Percentiles rank a stretch among this genome's conserved stretches.
These are phyloP conservation scores for Ophion costatus DNA, from an alignment of 2,888 invertebrate genomes.

Conservation along the genomic window DNA sequence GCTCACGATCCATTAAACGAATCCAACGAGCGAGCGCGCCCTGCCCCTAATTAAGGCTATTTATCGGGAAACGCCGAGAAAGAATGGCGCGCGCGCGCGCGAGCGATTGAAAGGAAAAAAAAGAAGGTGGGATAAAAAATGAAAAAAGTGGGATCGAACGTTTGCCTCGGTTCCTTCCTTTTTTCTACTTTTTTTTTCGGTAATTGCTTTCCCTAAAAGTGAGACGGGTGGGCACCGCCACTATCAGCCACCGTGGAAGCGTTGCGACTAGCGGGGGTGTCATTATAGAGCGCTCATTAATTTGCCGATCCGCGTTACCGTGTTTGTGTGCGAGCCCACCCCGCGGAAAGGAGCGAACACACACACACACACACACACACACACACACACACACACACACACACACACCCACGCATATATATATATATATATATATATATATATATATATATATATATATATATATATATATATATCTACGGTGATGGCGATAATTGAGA, in stretches of 20 bases:
- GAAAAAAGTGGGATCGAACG: constrained; percentile 57
- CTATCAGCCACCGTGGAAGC: constrained; percentile 18
- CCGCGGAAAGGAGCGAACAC: too few species aligned
- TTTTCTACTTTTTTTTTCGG: constrained; percentile 47
- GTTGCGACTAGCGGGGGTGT: constrained; percentile 48
- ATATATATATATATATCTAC: not conserved
- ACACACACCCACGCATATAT: not conserved
- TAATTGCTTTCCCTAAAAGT: constrained; percentile 62
- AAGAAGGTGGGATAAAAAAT: constrained; percentile 56
- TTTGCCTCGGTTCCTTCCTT: constrained; percentile 17
- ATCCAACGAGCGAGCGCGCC: constrained; percentile 75
- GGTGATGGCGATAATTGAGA: constrained; percentile 55
- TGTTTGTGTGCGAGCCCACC: not conserved
- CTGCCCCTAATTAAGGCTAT: constrained; percentile 80
- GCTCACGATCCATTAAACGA: constrained; percentile 80
- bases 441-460: too few species aligned
- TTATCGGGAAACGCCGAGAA: constrained; percentile 76
- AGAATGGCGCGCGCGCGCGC: constrained; percentile 47
- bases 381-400: too few species aligned
- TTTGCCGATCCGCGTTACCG: constrained; percentile 37
- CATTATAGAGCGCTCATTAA: constrained; percentile 64
- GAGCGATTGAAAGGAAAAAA: constrained; percentile 43
- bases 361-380: too few species aligned
- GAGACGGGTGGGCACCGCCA: not conserved
- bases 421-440: too few species aligned